Base-by-base conservation (phyloP, 2,888 invertebrate species). In the Diarsia rubi region DNA sequence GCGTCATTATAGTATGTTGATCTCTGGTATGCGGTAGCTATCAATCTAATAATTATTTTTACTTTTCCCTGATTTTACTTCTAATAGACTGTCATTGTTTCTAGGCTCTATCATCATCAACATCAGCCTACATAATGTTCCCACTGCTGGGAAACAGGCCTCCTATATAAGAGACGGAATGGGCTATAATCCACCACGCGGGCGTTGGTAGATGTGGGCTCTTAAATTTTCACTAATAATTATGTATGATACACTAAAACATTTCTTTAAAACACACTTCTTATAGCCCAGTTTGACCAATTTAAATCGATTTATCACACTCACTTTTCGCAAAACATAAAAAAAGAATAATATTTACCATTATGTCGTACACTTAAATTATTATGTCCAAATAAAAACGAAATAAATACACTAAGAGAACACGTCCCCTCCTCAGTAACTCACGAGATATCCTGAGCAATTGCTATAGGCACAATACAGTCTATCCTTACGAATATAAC, bases 291-390 rank as follows among this genome's bases (percentile, higher is more conserved):
- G 8, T 11, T 9, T 8, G 9, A 59, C 52, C 37, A 45, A 24
- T 16, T 62, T 3, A 42, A 44, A 5, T 42, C 16, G 11, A 37
- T 24, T 16, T 12, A 24, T 0, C 2, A 49, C 14, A 62, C 31
- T 12, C 65, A 83, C 65, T 21, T n/a, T 45, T 24, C n/a, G 63
- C n/a, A 27, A 52, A 73, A 64, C n/a, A 72, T 65, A 75, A 80
- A 67, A 65, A 52, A 71, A 76, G 74, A 77, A 69, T 3, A 68
- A 84, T 91, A 92, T 89, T 93, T 91, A 94, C 95, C 95, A 95
- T 95, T 83, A 21, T 87, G 83, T 88, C 78, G 75, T 86, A 79
- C 84, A 79, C 85, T 80, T 76, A 71, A n/a, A n/a, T n/a, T n/a
- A n/a, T n/a, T 73, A 73, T 64, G 75, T 62, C 68, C 21, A 64